phyloP scores from a whole-genome alignment of 2,888 invertebrate species.

The Trachelus iudaicus region DNA sequence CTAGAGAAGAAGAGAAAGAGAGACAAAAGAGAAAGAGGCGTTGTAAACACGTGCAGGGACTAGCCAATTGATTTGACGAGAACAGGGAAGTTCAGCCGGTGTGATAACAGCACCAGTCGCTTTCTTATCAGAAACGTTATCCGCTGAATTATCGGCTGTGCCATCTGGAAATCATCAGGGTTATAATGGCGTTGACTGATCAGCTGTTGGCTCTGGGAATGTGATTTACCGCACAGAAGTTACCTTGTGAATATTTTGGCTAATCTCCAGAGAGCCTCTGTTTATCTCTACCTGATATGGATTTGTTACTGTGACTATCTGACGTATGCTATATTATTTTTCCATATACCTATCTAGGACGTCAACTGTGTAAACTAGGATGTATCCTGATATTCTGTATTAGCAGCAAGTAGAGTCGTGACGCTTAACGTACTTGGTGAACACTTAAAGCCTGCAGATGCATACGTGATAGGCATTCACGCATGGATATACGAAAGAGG shows the following conservation, averaged over 20 bases:
- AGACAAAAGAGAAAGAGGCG: constrained; percentile 25
- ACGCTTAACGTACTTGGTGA: neutral
- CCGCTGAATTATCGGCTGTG: neutral
- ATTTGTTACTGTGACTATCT: neutral
- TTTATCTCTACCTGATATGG: neutral
- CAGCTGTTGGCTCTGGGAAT: neutral
- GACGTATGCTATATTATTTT: neutral
- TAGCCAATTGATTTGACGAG: neutral
- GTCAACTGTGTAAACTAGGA: neutral
- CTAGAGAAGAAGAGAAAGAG: constrained; percentile 2
- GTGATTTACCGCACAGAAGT: neutral
- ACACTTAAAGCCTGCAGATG: neutral
- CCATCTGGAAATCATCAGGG: neutral
- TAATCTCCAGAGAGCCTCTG: neutral
- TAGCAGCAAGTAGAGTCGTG: neutral
- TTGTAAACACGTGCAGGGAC: constrained; percentile 15
- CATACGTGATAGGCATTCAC: neutral
- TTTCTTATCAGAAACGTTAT: neutral
- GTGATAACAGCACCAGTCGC: neutral
- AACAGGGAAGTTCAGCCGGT: neutral
- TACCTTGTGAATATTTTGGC: neutral
- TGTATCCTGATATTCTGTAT: neutral
- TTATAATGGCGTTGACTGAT: neutral
- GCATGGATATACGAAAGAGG: neutral
- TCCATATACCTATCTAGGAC: neutral